These are phyloP conservation scores for Anseranas semipalmata DNA, from an alignment of 2,113 vertebrate species.

Conservation along the genomic window DNA sequence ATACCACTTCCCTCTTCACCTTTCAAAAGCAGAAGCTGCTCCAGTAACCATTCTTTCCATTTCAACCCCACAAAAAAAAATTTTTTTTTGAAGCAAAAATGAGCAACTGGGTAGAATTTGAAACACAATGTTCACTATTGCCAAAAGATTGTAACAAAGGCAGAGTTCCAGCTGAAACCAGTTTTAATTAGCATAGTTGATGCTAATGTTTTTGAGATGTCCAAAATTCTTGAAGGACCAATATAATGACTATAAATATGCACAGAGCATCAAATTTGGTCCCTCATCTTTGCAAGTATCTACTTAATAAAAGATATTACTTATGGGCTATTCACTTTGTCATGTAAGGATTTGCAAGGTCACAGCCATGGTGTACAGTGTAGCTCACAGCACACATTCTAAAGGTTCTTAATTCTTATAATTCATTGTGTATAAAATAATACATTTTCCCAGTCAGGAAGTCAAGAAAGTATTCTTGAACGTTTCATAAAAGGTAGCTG, in stretches of 20 bases:
- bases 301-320: not conserved
- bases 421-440: not conserved
- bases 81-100: not conserved
- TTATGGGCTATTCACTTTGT: not conserved
- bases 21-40: not conserved
- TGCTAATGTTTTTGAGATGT: not conserved
- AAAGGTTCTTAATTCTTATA: not conserved
- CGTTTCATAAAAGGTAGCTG: not conserved
- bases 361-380: not conserved
- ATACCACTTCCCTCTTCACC: fast-evolving
- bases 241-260: not conserved
- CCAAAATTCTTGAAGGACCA: not conserved
- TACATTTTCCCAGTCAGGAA: not conserved
- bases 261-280: not conserved
- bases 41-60: not conserved
- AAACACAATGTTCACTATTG: not conserved
- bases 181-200: not conserved
- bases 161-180: not conserved
- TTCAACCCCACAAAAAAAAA: not conserved
- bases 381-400: not conserved
- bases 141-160: not conserved
- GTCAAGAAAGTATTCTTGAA: not conserved
- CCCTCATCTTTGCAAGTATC: not conserved
- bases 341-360: not conserved
- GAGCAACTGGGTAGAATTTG: not conserved